phyloP scores from a whole-genome alignment of 2,888 invertebrate species.

The Helicoverpa assulta region DNA sequence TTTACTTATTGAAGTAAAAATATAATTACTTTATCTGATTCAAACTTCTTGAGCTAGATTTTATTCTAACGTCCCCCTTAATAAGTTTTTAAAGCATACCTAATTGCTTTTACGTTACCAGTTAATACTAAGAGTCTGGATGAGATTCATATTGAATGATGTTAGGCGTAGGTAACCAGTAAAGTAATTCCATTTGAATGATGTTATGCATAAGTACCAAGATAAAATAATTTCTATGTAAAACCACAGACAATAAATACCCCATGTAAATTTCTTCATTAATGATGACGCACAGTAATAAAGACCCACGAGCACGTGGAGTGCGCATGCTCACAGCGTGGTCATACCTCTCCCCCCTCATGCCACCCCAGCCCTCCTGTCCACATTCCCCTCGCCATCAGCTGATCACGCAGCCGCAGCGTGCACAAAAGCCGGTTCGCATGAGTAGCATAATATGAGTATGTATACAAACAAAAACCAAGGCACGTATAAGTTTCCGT shows the following conservation, averaged over 20 bases:
- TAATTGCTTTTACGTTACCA: too few species aligned
- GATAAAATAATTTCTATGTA: background rate
- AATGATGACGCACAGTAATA: slow-evolving; percentile 70
- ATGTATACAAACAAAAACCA: slow-evolving; percentile 37
- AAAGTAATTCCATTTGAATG: too few species aligned
- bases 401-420: slow-evolving; percentile 79
- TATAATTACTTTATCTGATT: background rate
- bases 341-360: slow-evolving; percentile 55
- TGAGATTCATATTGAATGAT: background rate
- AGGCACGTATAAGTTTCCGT: slow-evolving; percentile 30
- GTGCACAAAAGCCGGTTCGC: slow-evolving; percentile 77
- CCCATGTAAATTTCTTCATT: background rate
- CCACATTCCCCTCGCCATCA: slow-evolving; percentile 61
- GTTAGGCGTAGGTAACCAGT: background rate
- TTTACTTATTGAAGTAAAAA: too few species aligned
- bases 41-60: background rate
- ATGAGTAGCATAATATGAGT: slow-evolving; percentile 51
- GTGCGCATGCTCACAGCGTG: slow-evolving; percentile 83
- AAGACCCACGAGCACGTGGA: slow-evolving; percentile 82
- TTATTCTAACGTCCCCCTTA: too few species aligned
- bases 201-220: too few species aligned
- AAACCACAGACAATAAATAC: slow-evolving; percentile 18
- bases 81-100: too few species aligned
- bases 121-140: background rate
- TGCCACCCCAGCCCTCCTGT: slow-evolving; percentile 50